Conservation (phyloP, 2,113 vertebrate genomes). For the Epinephelus lanceolatus region DNA sequence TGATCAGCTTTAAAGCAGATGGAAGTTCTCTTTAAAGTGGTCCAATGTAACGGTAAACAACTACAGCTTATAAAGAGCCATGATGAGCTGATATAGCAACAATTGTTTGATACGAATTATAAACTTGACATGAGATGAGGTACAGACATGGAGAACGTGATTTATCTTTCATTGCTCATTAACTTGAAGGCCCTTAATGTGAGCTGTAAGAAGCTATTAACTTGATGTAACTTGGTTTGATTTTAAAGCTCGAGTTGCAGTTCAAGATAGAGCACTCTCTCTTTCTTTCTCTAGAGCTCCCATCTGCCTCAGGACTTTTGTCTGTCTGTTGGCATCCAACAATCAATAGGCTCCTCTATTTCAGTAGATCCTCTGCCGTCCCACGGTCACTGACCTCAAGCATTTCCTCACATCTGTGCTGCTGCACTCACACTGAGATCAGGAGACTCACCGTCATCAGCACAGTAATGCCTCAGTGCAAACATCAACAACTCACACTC, state of each 20-base stretch:
- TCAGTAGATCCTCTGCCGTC: constrained; percentile 50
- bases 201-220: not conserved
- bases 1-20: constrained; percentile 30
- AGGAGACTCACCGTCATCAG: constrained; percentile 74
- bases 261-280: not conserved
- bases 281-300: not conserved
- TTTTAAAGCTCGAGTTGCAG: constrained; percentile 5
- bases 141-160: not conserved
- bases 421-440: constrained; percentile 67
- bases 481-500: constrained; percentile 63
- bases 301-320: constrained; percentile 13
- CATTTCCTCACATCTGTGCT: constrained; percentile 79
- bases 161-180: constrained; percentile 26
- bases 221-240: constrained; percentile 7
- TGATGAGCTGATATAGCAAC: constrained; percentile 2
- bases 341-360: constrained; percentile 79
- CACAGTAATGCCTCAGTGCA: constrained; percentile 57
- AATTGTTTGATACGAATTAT: constrained; percentile 2
- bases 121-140: constrained; percentile 1
- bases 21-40: constrained; percentile 36
- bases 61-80: not conserved
- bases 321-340: not conserved
- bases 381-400: constrained; percentile 74
- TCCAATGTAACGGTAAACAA: constrained; percentile 21
- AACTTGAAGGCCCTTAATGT: not conserved